These are phyloP conservation scores for Equus quagga DNA, from an alignment of 2,113 vertebrate genomes.

Conservation along the genomic window DNA sequence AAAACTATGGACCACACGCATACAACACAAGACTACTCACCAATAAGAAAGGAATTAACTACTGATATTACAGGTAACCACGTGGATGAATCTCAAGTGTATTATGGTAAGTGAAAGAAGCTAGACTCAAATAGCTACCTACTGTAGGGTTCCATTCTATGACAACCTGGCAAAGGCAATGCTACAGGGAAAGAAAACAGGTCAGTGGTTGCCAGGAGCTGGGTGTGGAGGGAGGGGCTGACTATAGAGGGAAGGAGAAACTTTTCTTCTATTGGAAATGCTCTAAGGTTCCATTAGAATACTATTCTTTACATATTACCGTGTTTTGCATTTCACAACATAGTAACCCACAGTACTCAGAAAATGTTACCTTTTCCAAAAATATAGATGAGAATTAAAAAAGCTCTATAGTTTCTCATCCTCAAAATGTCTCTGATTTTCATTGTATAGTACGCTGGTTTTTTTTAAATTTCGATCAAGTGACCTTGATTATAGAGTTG, in stretches of 20 bases:
- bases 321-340: neutral
- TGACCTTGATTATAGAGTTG: neutral
- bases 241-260: neutral
- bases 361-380: neutral
- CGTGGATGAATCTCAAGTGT: neutral
- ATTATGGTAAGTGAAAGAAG: neutral
- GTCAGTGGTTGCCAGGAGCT: neutral
- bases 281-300: neutral
- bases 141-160: neutral
- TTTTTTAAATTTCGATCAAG: neutral
- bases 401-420: neutral
- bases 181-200: neutral
- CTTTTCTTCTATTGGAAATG: neutral
- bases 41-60: neutral
- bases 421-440: neutral
- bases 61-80: neutral
- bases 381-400: neutral
- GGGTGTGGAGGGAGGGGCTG: neutral
- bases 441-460: neutral
- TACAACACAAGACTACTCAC: neutral
- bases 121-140: neutral
- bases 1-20: neutral
- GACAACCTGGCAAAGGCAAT: neutral
- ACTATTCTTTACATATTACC: neutral
- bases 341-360: neutral